A percentile compares a stretch with the other conserved stretches of the same genome.
These are phyloP conservation scores for Armadillidium nasatum DNA, from an alignment of 1,140 invertebrate genomes.

Conservation along the genomic window DNA sequence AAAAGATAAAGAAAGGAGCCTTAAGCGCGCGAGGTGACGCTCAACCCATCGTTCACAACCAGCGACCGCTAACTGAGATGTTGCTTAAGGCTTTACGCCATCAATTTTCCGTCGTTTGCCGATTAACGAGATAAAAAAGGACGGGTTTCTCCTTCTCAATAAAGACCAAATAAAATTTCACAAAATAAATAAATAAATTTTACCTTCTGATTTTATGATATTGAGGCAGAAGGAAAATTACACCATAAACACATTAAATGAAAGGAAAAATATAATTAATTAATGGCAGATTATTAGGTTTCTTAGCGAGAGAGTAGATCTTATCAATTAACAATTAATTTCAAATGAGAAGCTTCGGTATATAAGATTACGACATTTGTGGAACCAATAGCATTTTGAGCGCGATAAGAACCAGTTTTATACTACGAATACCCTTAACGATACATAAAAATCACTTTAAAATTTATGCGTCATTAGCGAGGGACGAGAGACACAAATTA, in stretches of 20 bases:
- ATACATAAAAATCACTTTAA: too few relatives aligned
- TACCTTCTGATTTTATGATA: too few relatives aligned
- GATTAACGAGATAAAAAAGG: background rate
- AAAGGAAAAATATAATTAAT: conserved; percentile 1
- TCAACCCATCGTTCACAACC: background rate
- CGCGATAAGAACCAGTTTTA: too few relatives aligned
- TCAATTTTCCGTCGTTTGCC: conserved; percentile 4
- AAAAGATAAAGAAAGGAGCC: background rate
- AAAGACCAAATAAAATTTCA: too few relatives aligned
- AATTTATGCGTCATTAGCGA: too few relatives aligned
- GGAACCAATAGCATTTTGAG: too few relatives aligned
- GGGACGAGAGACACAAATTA: too few relatives aligned
- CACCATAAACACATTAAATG: conserved; percentile 7
- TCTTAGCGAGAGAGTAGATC: background rate
- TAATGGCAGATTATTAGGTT: background rate
- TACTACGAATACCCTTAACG: too few relatives aligned
- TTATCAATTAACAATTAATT: too few relatives aligned
- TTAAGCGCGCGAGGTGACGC: background rate
- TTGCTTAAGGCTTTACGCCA: background rate
- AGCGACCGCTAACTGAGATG: background rate
- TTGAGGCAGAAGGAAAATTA: background rate
- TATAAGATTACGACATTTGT: too few relatives aligned
- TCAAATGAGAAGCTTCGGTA: too few relatives aligned
- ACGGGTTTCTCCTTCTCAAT: background rate
- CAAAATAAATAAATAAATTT: too few relatives aligned